phyloP scores from a whole-genome alignment of 2,797 vertebrate genomes.

The Peromyscus melanophrys region DNA sequence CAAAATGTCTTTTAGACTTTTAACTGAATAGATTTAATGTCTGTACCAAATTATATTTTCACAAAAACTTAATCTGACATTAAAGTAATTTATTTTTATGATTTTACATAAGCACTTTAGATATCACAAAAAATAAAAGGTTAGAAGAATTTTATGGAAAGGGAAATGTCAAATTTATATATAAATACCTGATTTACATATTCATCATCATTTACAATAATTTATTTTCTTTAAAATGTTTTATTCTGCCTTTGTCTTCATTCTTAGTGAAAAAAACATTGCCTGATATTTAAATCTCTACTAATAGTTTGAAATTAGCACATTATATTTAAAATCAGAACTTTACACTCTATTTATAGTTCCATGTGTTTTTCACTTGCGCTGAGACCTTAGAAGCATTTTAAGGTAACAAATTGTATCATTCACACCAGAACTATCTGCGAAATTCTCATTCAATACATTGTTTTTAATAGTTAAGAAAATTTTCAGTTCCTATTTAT shows the following conservation, averaged over 20 bases:
- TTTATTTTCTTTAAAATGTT: conserved; percentile 20
- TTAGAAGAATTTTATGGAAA: conserved; percentile 26
- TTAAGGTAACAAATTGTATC: conserved; percentile 65
- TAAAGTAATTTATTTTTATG: conserved; percentile 49
- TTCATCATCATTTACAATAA: conserved; percentile 31
- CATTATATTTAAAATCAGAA: conserved; percentile 64
- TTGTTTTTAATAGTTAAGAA: conserved; percentile 36
- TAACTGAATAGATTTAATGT: background rate
- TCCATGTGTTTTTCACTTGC: conserved; percentile 48
- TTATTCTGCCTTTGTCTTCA: conserved; percentile 29
- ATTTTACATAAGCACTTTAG: background rate
- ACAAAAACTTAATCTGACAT: background rate
- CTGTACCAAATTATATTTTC: conserved; percentile 21
- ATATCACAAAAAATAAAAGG: conserved; percentile 29
- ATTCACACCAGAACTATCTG: conserved; percentile 52
- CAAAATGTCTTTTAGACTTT: background rate
- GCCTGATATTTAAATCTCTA: conserved; percentile 25
- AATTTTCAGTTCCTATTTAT: conserved; percentile 31
- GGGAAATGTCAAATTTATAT: conserved; percentile 34
- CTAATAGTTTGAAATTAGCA: conserved; percentile 63
- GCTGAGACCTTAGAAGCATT: background rate
- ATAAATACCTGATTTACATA: conserved; percentile 21
- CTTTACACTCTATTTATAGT: conserved; percentile 43
- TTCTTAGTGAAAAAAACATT: conserved; percentile 36
- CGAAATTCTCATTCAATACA: conserved; percentile 37